Conservation (phyloP, 92 coral and sea anemone species). For the Scolanthus callimorphus region DNA sequence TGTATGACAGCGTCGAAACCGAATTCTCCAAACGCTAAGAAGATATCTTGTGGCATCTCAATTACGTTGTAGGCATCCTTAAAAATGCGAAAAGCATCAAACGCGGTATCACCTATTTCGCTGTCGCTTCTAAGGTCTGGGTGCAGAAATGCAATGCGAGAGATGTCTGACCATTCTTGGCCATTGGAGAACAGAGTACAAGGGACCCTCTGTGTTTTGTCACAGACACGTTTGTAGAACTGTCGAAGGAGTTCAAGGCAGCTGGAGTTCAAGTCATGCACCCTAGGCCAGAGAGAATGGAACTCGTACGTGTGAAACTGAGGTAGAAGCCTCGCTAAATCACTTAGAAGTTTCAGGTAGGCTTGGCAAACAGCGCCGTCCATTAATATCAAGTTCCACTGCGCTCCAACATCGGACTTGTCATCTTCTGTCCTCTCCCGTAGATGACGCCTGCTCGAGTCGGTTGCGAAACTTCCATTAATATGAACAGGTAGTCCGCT, state of each 20-base stretch:
- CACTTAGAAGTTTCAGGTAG: constrained; percentile 46
- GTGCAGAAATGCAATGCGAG: constrained; percentile 44
- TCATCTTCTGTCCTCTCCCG: constrained; percentile 65
- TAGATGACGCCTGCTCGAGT: constrained; percentile 68
- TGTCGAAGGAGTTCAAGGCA: constrained; percentile 22
- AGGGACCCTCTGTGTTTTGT: neutral
- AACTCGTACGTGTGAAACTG: neutral
- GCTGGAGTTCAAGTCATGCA: neutral
- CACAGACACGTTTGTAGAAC: constrained; percentile 32
- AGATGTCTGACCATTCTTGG: constrained; percentile 38
- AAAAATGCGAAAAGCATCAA: constrained; percentile 16
- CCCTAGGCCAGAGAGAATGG: constrained; percentile 53
- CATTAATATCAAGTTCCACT: constrained; percentile 57
- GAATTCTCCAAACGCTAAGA: constrained; percentile 34
- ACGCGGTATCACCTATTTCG: constrained; percentile 35
- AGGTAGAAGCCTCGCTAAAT: constrained; percentile 13
- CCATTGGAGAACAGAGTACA: constrained; percentile 54
- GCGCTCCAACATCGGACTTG: constrained; percentile 44
- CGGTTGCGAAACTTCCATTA: too few species aligned
- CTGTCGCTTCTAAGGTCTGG: constrained; percentile 38
- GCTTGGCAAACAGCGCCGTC: constrained; percentile 39
- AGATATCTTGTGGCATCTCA: constrained; percentile 48
- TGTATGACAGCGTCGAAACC: constrained; percentile 16
- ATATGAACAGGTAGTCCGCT: too few species aligned
- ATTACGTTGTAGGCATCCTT: constrained; percentile 31